phyloP scores from a whole-genome alignment of 2,888 invertebrate species.

The Pandemis heparana region DNA sequence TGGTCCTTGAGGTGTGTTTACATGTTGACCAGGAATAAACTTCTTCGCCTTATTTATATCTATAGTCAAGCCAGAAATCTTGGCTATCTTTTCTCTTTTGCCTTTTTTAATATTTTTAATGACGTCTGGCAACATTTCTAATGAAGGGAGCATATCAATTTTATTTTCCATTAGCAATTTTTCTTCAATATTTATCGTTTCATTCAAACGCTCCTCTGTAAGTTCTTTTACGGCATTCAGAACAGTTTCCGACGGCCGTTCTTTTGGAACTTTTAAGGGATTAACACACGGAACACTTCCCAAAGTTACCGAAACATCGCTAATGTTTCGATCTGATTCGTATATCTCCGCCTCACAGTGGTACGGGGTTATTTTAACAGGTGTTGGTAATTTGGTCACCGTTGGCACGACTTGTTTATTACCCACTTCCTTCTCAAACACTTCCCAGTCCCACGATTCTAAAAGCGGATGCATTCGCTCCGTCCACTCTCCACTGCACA shows the following conservation, averaged over 20 bases:
- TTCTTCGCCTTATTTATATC: conserved; percentile 88
- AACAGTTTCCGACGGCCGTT: conserved; percentile 76
- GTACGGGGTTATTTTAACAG: conserved; percentile 79
- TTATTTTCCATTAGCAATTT: conserved; percentile 84
- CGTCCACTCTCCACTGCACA: conserved; percentile 84
- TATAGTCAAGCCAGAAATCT: conserved; percentile 87
- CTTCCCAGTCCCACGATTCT: conserved; percentile 88
- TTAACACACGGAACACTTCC: conserved; percentile 87
- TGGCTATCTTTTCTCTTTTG: conserved; percentile 84
- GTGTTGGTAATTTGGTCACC: conserved; percentile 76
- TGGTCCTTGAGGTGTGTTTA: conserved; percentile 89
- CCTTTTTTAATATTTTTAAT: conserved; percentile 87
- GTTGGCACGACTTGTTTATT: conserved; percentile 80
- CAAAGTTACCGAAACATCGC: conserved; percentile 83
- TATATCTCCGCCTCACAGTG: conserved; percentile 82
- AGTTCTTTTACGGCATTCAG: conserved; percentile 83
- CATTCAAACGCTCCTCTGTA: conserved; percentile 83
- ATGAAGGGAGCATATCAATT: conserved; percentile 85
- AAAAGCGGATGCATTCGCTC: conserved; percentile 88
- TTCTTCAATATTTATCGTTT: conserved; percentile 86
- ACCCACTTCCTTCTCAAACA: conserved; percentile 86
- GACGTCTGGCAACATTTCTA: conserved; percentile 88
- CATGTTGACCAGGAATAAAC: conserved; percentile 90
- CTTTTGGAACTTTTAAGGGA: conserved; percentile 85
- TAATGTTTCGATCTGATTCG: conserved; percentile 80